Evolutionary conservation across 2,888 invertebrate species (phyloP), one percentile per base, ranked within the genome.

Genomic region (Lapara coniferarum): DNA sequence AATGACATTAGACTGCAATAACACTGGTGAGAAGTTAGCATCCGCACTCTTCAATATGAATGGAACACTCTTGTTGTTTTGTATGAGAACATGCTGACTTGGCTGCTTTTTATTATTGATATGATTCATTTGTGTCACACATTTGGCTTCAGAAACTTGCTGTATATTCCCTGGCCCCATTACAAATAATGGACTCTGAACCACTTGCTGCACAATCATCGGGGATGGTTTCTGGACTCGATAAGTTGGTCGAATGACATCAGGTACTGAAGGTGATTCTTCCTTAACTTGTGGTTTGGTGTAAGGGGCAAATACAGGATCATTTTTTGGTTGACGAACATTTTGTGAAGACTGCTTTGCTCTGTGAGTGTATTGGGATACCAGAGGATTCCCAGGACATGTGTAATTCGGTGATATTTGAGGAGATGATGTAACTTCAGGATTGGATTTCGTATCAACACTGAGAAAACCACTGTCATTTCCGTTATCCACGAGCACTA

Each of bases 1-100:
- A 13, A 95, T 89, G 70, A 95, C 87, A 87, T 95, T 96, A 4
- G 96, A 94, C 83, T 96, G 96, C 67, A 96, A 88, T 67, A 97
- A 93, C 56, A 96, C 94, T 78, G 96, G 95, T 66, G 93, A 90
- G 73, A 93, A 92, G 75, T 85, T 92, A n/a, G 89, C 76, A 85
- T 94, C 94, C 44, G 88, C 77, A 16, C 83, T 91, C 82, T 93
- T 93, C 55, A 94, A 74, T 69, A 93, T 87, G 51, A 94, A 80
- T 10, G 94, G 93, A 13, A 91, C 83, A 66, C 85, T 85, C 78
- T 92, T 92, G 81, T 85, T 89, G 73, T 88, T 92, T 69, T 90
- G 92, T 74, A 93, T 83, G 25, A 94, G 71, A 46, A 93, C 72
- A 51, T 90, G 91, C 71, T 89, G 91, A 55, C 77, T 81, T 25